Conservation (phyloP, 2,797 vertebrate species). For the Coreius guichenoti region DNA sequence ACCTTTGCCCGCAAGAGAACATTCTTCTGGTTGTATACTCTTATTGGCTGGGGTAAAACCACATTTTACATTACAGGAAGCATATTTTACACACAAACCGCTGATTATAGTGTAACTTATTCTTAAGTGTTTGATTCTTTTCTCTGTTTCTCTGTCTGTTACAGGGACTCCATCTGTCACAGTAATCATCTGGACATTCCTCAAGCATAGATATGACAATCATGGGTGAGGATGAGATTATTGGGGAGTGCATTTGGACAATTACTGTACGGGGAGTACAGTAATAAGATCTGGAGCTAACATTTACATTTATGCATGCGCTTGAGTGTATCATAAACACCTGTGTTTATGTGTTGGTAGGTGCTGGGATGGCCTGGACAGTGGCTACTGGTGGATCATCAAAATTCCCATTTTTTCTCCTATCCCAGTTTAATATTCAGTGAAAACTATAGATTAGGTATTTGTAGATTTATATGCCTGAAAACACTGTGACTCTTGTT, state of each 20-base stretch:
- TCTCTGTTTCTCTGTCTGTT: too few relatives aligned
- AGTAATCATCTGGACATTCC: constrained; percentile 48
- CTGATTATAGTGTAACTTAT: constrained; percentile 10
- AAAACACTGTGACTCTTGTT: too few relatives aligned
- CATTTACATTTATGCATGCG: background rate
- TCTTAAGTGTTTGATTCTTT: background rate
- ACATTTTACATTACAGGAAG: background rate
- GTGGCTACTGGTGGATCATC: constrained; percentile 65
- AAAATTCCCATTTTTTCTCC: constrained; percentile 59
- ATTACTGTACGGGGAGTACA: background rate
- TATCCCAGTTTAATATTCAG: background rate
- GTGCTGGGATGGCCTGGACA: constrained; percentile 66
- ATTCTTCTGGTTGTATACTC: constrained; percentile 74
- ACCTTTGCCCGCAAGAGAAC: constrained; percentile 69
- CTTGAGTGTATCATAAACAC: background rate
- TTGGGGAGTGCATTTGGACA: background rate
- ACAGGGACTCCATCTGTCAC: constrained; percentile 52
- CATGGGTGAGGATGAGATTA: constrained; percentile 50
- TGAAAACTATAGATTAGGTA: background rate
- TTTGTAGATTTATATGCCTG: background rate
- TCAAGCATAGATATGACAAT: constrained; percentile 57
- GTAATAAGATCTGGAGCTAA: background rate
- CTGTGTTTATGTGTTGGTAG: constrained; percentile 35
- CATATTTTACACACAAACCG: background rate
- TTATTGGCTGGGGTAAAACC: constrained; percentile 73